These are phyloP conservation scores for Rotaria macrura DNA, from an alignment of 2,888 invertebrate genomes.

Conservation along the genomic window DNA sequence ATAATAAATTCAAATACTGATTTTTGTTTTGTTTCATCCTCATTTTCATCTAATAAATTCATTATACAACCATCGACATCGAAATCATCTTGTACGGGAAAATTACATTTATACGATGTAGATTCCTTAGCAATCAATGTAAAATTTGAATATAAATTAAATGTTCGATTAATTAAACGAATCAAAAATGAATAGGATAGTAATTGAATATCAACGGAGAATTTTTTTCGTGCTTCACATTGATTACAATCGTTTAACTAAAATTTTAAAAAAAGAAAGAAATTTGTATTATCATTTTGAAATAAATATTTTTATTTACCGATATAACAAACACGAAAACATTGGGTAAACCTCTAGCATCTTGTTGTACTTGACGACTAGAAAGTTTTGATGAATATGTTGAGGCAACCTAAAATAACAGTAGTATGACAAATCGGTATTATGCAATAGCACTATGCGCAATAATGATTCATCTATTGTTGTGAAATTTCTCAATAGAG, in stretches of 20 bases:
- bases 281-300: neutral
- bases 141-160: constrained; percentile 1
- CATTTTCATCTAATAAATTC: neutral
- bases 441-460: neutral
- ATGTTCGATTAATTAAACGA: neutral
- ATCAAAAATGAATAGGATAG: neutral
- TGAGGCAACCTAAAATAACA: neutral
- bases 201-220: neutral
- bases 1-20: neutral
- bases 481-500: neutral
- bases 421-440: neutral
- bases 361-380: neutral
- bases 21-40: neutral
- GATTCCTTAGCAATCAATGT: neutral
- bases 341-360: neutral
- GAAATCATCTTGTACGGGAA: neutral
- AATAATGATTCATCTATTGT: neutral
- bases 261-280: no score
- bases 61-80: constrained; percentile 12
- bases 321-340: neutral
- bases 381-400: neutral
- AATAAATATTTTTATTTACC: neutral
- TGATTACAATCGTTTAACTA: neutral
- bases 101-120: neutral
- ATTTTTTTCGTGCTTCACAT: neutral